These are phyloP conservation scores for Geodia barretti DNA, from an alignment of 37 sponge, comb jelly and placozoan species.

Conservation along the genomic window DNA sequence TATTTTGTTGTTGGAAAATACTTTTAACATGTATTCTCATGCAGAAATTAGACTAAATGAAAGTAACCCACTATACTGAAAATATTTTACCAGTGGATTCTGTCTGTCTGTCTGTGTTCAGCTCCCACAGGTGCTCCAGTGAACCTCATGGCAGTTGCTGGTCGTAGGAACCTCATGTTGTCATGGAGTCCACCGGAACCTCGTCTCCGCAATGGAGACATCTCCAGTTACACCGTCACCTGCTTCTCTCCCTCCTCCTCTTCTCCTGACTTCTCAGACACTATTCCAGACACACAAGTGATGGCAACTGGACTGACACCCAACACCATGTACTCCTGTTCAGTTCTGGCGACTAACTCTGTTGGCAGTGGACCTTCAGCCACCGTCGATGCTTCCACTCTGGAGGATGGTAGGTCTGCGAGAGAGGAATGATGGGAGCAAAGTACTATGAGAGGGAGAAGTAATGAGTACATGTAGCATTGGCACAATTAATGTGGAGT, in stretches of 20 bases:
- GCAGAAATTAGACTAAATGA: too few species aligned
- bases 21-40: too few species aligned
- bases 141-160: neutral
- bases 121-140: conserved; percentile 14
- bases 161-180: neutral
- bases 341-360: neutral
- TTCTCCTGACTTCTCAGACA: neutral
- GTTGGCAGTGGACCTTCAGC: conserved; percentile 4
- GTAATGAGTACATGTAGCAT: too few species aligned
- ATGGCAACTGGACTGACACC: neutral
- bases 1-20: neutral
- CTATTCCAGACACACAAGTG: neutral
- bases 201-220: conserved; percentile 13
- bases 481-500: too few species aligned
- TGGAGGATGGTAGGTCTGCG: neutral
- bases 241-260: neutral
- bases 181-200: conserved; percentile 16
- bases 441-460: too few species aligned
- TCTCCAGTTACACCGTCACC: conserved; percentile 1
- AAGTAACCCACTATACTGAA: neutral
- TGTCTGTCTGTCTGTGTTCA: neutral
- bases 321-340: conserved; percentile 6
- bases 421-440: too few species aligned
- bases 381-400: neutral
- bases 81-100: neutral